Base-by-base conservation (phyloP, 1,140 invertebrate species). In the Drosophila elegans region DNA sequence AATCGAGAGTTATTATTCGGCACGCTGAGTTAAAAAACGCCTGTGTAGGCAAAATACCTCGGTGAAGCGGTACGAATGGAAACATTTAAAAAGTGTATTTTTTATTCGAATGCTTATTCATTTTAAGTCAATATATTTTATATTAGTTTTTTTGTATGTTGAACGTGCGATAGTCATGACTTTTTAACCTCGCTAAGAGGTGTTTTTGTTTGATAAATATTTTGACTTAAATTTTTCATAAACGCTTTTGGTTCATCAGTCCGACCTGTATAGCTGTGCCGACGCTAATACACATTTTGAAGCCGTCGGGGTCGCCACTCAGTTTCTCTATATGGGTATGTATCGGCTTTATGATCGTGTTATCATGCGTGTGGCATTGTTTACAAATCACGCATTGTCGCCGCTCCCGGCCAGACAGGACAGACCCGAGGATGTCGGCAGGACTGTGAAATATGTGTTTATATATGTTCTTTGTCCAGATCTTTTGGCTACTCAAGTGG, bases 361-460 rank as follows among this genome's bases (percentile, higher is more conserved):
- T 82, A 88, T 88, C 42, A 60, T 69, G 73, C 61, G 76, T 78
- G 80, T 80, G 68, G 62, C 63, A 63, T 71, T 85, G 83, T 88
- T 88, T 88, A 88, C 61, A 88, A 64, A 56, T 89, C 71, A 89
- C 83, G 83, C 83, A 78, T 76, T 61, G 67, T 57, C 52, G 71
- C 71, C 74, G 78, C 83, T 77, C 52, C 75, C 62, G 74, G 57
- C 76, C 69, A 80, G 78, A 78, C 63, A 51, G 52, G 72, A 59
- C 45, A 29, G 66, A 80, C 80, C 89, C 64, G 80, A 89, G 69
- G 25, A 63, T 72, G 76, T 84, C 80, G 80, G 64, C 76, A 56
- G 81, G 51, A 41, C 38, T 36, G 39, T 80, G 73, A 86, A 76
- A 85, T 88, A 84, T 88, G 84, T 88, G 83, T 77, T 84, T 89